Evolutionary conservation across 2,797 vertebrate genomes (phyloP).

Genomic region (Rhinella marina): DNA sequence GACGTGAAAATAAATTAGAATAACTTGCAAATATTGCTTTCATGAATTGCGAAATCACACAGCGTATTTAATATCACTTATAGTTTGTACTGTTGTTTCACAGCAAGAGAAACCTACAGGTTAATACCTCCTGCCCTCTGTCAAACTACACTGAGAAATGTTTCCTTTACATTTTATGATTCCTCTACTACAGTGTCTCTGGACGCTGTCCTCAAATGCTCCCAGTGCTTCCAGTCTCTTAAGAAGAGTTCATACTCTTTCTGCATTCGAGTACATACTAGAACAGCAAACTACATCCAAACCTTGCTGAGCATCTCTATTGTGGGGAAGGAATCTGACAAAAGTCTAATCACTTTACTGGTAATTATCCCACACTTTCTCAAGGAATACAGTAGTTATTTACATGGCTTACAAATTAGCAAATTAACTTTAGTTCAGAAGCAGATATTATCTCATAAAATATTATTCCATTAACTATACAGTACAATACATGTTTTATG

Average conservation of each 20-base stretch:
- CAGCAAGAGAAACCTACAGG: neutral
- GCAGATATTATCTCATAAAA: constrained; percentile 24
- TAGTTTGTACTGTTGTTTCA: neutral
- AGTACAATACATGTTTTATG: neutral
- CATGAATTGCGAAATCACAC: no score
- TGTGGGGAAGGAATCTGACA: neutral
- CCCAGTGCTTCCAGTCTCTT: constrained; percentile 1
- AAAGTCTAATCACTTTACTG: neutral
- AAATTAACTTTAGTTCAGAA: constrained; percentile 23
- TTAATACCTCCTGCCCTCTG: neutral
- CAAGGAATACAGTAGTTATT: neutral
- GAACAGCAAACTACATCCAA: neutral
- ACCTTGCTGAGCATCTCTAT: neutral
- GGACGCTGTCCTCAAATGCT: constrained; percentile 8
- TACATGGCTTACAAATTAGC: constrained; percentile 2
- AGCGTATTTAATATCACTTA: neutral
- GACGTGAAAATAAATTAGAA: neutral
- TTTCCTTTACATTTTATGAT: neutral
- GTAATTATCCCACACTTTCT: neutral
- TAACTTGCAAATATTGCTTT: neutral
- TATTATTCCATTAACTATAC: constrained; percentile 18
- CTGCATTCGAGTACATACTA: neutral
- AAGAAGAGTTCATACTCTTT: neutral
- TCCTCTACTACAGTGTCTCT: neutral
- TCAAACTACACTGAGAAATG: neutral